Base-by-base conservation (phyloP, 2,888 invertebrate species). In the Oscheius onirici region DNA sequence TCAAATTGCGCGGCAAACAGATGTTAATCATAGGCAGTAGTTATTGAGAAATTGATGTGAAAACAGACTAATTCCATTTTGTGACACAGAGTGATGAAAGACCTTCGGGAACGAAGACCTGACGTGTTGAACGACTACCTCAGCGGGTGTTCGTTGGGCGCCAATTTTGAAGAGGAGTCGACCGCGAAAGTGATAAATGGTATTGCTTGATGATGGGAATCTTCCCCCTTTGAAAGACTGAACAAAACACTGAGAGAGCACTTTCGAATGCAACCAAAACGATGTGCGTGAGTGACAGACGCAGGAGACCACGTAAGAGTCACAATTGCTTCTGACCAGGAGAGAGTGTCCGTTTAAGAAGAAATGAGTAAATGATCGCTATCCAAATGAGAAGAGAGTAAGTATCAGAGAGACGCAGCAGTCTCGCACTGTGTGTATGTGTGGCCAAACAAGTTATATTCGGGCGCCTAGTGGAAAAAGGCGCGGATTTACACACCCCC, bases 281-380 rank as follows among this genome's bases (percentile, higher is more conserved):
- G 63, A 63, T 49, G 63, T 63, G 63, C 63, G 63, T 63, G 63
- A 63, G 63, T 63, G 63, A 63, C 63, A 63, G 63, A 63, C 63
- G 43, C 40, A 40, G n/a, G n/a, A n/a, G 17, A 22, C 22, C 49
- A 34, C 34, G 34, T 34, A 6, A 8, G 34, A 8, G 34, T 34
- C 34, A 34, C 34, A 34, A 34, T 34, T 34, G 34, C 34, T 34
- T 34, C 34, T 34, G 34, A 34, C 34, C 34, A 34, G 34, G 8
- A 8, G 5, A 34, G 8, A 34, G 3, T 34, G 34, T 34, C 3
- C 5, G 34, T 34, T 3, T 34, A 34, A 34, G 8, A 6, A 34
- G 34, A 34, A 8, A 34, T 6, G 8, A 34, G 34, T 34, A 8
- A 8, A 34, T 34, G 8, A 8, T 34, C 34, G 8, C 3, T 34